Base-by-base conservation (phyloP, 2,888 invertebrate genomes). In the Chesias legatella region DNA sequence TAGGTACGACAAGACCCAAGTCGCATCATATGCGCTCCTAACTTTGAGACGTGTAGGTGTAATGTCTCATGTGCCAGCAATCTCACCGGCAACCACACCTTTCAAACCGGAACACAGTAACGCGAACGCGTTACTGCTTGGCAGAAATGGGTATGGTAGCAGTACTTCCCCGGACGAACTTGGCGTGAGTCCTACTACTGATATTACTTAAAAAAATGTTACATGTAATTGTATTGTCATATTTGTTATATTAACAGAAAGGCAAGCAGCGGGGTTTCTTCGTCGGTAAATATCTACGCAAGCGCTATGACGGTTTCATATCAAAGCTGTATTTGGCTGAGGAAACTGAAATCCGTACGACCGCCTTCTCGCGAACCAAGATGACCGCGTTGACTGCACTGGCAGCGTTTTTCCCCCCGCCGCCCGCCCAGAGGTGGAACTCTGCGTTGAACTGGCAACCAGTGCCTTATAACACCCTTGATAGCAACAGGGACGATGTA, bases 321-420 rank as follows among this genome's bases (percentile, higher is more conserved):
- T 89, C 84, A 0, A 58, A 58, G 1, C 50, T 85, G 7, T 91
- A 90, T 58, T 58, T 79, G 0, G 75, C 85, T 7, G 79, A 84
- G 23, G 84, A 92, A 65, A 71, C 90, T 5, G 53, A 60, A 7
- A 77, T 90, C 29, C 78, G 90, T 11, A 93, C 93, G 22, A 93
- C 94, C 0, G 91, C 93, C 64, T 92, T 88, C 62, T 92, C 93
- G 35, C 86, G 94, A 31, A 94, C 95, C 0, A 90, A 94, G 74
- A 93, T 93, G 90, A 93, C 93, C 2, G 93, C 91, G 0, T 82
- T 93, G 44, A 77, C 92, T 13, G 92, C 93, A 2, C 75, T 93
- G 42, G 91, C 94, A 1, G 94, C 92, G 0, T 63, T 95, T 11
- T 95, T 91, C 67, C 92, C 92, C 1, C 93, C 93, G 0, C 63